Base-by-base conservation (phyloP, 2,888 invertebrate genomes). In the Chironomus riparius region DNA sequence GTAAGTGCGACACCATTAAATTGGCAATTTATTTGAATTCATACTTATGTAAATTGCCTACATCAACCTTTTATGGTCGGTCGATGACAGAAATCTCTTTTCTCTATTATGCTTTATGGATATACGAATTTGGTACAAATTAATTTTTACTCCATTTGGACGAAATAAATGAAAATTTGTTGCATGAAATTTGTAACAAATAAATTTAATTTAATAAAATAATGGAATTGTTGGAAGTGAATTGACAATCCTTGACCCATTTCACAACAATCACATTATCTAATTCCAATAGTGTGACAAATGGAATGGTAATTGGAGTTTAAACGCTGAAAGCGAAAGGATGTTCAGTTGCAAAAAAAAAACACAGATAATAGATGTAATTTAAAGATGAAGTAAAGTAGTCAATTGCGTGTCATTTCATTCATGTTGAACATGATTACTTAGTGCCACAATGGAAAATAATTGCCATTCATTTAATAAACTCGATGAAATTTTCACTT, bases 11-110 rank as follows among this genome's bases (percentile, higher is more conserved):
- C 56, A 56, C n/a, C n/a, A 56, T 15, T 18, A 56, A 70, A 48
- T 21, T n/a, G 15, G 38, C 15, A 15, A 47, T 21, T n/a, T 48
- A 47, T 70, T 70, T 70, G n/a, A 70, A 47, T 70, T 70, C 47
- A 70, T 38, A 47, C 47, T 70, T 70, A 70, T 70, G 70, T 21
- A 70, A 70, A 70, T 70, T 70, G 22, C 47, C 18, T 12, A 21
- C 47, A 70, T 70, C 70, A 47, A 21, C 70, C 47, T 47, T 22
- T 65, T 38, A 70, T 28, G 15, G 38, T 15, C 47, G 48, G 70
- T 70, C 70, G 70, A 70, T 70, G 47, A 70, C 70, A 38, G 47
- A 15, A 48, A 70, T 47, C 18, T 6, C 47, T 38, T 28, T 28
- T 28, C 28, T 28, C 10, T 47, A 18, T 69, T 38, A 70, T 47